Evolutionary conservation across 2,797 vertebrate genomes (phyloP).

Genomic region (Clarias fuscus): DNA sequence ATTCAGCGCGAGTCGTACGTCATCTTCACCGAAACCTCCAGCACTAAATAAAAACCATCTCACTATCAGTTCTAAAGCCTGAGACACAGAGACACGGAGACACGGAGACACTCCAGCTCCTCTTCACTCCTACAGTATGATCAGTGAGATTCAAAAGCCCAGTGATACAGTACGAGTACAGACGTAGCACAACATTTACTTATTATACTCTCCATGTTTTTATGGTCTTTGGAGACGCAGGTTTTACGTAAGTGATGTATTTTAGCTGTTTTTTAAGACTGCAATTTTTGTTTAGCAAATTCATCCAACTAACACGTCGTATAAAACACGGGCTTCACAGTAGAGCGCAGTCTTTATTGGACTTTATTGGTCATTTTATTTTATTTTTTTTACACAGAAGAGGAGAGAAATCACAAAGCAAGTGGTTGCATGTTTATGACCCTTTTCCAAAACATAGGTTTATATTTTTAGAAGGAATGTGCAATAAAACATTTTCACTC

Average conservation of each 20-base stretch:
- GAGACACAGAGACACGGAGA: not conserved
- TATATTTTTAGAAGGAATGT: not conserved
- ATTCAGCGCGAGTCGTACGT: not conserved
- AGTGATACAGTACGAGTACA: not conserved
- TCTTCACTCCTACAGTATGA: not conserved
- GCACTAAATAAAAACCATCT: not conserved
- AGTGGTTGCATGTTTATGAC: not conserved
- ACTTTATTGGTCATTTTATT: not conserved
- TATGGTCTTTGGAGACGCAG: not conserved
- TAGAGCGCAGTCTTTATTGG: not conserved
- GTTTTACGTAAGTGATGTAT: not conserved
- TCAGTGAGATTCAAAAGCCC: not conserved
- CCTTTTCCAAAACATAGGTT: not conserved
- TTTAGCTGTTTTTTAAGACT: not conserved
- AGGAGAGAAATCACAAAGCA: not conserved
- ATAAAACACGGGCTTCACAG: not conserved
- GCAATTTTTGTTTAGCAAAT: not conserved
- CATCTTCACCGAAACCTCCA: not conserved
- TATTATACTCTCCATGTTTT: not conserved
- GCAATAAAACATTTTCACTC: not conserved
- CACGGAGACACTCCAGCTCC: not conserved
- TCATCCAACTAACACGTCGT: not conserved
- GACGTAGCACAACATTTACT: not conserved
- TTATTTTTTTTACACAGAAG: not conserved
- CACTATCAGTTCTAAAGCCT: not conserved